A percentile compares a stretch with the other conserved stretches of the same genome.
Evolutionary conservation across 2,888 invertebrate species (phyloP).

Genomic region (Julus scandinavius): DNA sequence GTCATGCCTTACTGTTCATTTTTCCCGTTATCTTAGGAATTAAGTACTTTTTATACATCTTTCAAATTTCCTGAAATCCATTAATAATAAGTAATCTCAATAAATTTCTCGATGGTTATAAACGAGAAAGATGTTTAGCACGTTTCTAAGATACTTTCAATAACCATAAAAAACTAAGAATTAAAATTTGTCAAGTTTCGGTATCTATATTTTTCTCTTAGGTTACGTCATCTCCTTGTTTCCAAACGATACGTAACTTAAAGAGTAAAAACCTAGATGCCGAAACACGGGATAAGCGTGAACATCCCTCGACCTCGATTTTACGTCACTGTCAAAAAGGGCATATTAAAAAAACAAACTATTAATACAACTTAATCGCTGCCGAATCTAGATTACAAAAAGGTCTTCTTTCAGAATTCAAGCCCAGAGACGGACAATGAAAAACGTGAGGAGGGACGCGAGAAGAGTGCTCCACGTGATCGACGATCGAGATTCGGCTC

Average conservation of each 20-base stretch:
- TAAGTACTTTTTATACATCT: too few relatives aligned
- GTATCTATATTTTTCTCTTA: too few relatives aligned
- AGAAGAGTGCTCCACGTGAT: background rate
- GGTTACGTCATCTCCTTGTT: background rate
- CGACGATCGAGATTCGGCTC: slow-evolving; percentile 63
- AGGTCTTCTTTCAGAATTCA: background rate
- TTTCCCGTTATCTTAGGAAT: too few relatives aligned
- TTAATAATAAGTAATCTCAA: too few relatives aligned
- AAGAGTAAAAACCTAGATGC: too few relatives aligned
- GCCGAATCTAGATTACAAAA: background rate
- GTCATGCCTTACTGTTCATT: too few relatives aligned
- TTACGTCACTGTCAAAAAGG: background rate
- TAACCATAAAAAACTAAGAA: background rate
- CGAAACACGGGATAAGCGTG: too few relatives aligned
- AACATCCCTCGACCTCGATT: background rate
- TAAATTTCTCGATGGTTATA: too few relatives aligned
- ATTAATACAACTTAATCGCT: background rate
- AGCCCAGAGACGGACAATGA: background rate
- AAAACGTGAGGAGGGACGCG: background rate
- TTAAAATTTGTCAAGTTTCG: background rate
- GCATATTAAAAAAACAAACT: background rate
- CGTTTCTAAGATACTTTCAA: background rate
- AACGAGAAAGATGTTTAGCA: background rate
- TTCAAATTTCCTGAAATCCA: too few relatives aligned
- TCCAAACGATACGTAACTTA: background rate